These are phyloP conservation scores for Steatocranus sp. DNA, from an alignment of 2,797 vertebrate species.

Conservation along the genomic window DNA sequence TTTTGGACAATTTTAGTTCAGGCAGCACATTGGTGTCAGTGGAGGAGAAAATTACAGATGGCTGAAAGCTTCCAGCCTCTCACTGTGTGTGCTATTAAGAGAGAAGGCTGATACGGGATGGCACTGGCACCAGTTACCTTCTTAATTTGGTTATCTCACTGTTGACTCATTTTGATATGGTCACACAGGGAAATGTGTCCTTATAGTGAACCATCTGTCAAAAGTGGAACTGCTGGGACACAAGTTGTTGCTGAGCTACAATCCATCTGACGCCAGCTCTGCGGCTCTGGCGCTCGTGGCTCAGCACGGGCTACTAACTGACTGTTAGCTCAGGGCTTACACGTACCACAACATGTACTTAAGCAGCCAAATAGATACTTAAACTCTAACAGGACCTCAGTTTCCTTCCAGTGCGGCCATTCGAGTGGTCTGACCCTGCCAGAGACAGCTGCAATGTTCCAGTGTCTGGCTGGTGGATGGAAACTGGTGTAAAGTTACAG, in stretches of 20 bases:
- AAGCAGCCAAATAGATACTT: constrained; percentile 2
- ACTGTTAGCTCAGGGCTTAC: background rate
- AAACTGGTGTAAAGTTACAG: background rate
- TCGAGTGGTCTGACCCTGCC: background rate
- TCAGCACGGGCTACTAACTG: background rate
- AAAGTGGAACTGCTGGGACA: background rate
- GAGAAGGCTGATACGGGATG: background rate
- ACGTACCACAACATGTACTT: background rate
- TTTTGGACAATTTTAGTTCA: background rate
- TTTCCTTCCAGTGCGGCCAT: background rate
- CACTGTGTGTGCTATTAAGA: background rate
- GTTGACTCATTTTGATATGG: background rate
- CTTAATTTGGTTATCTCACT: background rate
- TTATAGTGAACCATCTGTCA: background rate
- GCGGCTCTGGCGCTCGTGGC: background rate
- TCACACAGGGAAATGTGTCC: background rate
- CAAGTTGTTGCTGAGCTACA: background rate
- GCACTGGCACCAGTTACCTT: background rate
- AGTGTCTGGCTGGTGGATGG: background rate
- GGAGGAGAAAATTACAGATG: constrained; percentile 8
- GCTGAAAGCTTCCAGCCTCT: background rate
- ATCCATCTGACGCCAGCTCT: background rate
- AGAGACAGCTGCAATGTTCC: background rate
- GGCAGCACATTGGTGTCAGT: background rate
- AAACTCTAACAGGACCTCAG: background rate